Evolutionary conservation across 2,797 vertebrate genomes (phyloP).

Genomic region (Melanotaenia boesemani): DNA sequence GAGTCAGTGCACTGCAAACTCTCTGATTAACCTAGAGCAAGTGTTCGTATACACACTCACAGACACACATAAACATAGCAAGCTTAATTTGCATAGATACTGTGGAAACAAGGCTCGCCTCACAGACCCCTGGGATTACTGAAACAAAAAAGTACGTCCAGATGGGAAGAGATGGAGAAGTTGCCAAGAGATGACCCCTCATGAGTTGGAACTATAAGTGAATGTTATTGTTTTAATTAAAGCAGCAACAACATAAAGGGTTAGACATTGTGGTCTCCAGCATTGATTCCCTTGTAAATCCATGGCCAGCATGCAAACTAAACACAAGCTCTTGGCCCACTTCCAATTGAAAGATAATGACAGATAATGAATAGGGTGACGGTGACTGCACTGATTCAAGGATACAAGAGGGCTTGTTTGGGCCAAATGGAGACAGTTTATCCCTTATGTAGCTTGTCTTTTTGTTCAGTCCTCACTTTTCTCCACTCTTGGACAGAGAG

Average conservation of each 20-base stretch:
- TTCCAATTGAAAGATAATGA: constrained; percentile 77
- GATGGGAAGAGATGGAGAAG: constrained; percentile 70
- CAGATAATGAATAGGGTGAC: constrained; percentile 78
- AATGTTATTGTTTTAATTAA: constrained; percentile 78
- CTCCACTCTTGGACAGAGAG: constrained; percentile 31
- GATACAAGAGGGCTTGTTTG: constrained; percentile 68
- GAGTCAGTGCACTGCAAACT: constrained; percentile 57
- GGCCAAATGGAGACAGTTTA: constrained; percentile 71
- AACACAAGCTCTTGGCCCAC: constrained; percentile 67
- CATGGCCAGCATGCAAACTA: constrained; percentile 65
- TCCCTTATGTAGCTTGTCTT: constrained; percentile 63
- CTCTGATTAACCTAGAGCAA: constrained; percentile 78
- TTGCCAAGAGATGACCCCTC: constrained; percentile 52
- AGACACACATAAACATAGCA: constrained; percentile 49
- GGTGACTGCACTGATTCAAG: constrained; percentile 64
- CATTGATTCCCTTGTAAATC: constrained; percentile 69
- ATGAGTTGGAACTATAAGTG: constrained; percentile 52
- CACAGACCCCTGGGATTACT: constrained; percentile 42
- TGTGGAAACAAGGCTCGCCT: constrained; percentile 43
- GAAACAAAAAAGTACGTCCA: constrained; percentile 54
- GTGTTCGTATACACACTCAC: constrained; percentile 20
- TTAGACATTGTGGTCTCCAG: constrained; percentile 54
- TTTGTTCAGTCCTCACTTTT: constrained; percentile 39
- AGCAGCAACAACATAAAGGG: constrained; percentile 63
- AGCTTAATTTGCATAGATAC: constrained; percentile 66